These are phyloP conservation scores for Cynoglossus semilaevis DNA, from an alignment of 2,113 vertebrate genomes.

Conservation along the genomic window DNA sequence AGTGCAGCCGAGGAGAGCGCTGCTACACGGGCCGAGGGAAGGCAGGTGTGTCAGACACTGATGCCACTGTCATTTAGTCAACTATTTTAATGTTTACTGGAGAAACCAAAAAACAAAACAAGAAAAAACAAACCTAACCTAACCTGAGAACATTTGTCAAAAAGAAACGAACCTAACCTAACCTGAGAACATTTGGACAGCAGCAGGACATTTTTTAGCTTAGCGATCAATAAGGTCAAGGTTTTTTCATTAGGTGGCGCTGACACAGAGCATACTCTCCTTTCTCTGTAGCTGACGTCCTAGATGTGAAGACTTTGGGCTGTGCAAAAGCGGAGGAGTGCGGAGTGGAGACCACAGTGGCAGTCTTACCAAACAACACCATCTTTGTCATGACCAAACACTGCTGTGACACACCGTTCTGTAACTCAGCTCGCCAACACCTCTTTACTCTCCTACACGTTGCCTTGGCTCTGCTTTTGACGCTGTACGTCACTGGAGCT, in stretches of 20 bases:
- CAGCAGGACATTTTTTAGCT: no score
- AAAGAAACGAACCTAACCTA: no score
- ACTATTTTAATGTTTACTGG: not conserved
- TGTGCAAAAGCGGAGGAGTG: slow-evolving; percentile 64
- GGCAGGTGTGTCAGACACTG: slow-evolving; percentile 55
- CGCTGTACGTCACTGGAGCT: slow-evolving; percentile 12
- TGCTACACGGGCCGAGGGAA: slow-evolving; percentile 68
- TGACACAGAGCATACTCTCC: no score
- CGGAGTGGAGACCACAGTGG: slow-evolving; percentile 29
- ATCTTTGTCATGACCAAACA: slow-evolving; percentile 69
- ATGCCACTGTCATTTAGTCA: not conserved
- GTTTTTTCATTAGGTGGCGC: no score
- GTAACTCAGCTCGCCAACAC: slow-evolving; percentile 53
- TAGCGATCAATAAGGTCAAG: no score
- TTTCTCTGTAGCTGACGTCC: slow-evolving; percentile 42
- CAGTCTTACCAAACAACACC: slow-evolving; percentile 50
- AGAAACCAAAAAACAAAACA: no score
- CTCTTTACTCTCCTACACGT: slow-evolving; percentile 15
- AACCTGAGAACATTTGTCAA: no score
- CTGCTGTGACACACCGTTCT: slow-evolving; percentile 68
- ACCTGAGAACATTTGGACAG: no score
- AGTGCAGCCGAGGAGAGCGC: slow-evolving; percentile 56
- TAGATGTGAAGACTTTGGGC: slow-evolving; percentile 67
- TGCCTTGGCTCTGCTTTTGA: no score
- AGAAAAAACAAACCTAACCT: no score